Percentiles rank a stretch among this genome's conserved stretches.
phyloP scores from a whole-genome alignment of 1,140 invertebrate species.

The Steinernema khuongi region DNA sequence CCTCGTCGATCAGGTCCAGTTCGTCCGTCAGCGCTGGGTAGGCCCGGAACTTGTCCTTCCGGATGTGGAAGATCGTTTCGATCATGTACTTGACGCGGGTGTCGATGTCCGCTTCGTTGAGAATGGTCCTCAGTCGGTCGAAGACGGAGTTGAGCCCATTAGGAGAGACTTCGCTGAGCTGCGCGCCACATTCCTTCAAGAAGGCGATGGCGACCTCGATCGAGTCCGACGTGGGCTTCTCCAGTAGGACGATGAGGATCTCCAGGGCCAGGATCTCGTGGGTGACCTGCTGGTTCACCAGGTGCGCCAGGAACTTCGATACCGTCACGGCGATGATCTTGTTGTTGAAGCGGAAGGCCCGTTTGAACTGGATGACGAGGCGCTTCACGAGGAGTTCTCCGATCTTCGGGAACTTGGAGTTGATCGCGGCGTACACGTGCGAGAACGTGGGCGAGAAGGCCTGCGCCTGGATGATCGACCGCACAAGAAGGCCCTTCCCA shows the following conservation, averaged over 20 bases:
- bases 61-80: constrained; percentile 83
- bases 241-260: constrained; percentile 82
- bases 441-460: constrained; percentile 93
- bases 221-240: constrained; percentile 91
- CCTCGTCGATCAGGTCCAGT: not conserved
- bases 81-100: constrained; percentile 95
- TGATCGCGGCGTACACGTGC: constrained; percentile 90
- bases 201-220: constrained; percentile 94
- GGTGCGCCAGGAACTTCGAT: constrained; percentile 85
- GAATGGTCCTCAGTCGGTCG: constrained; percentile 83
- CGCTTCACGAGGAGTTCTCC: constrained; percentile 85
- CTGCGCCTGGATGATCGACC: constrained; percentile 93
- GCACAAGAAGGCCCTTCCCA: constrained; percentile 67
- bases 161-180: constrained; percentile 64
- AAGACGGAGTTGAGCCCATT: constrained; percentile 67
- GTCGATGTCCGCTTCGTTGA: constrained; percentile 68
- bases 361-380: constrained; percentile 85
- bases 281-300: constrained; percentile 93
- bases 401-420: constrained; percentile 95
- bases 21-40: not conserved
- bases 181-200: constrained; percentile 91
- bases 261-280: constrained; percentile 95
- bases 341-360: constrained; percentile 81
- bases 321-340: constrained; percentile 81
- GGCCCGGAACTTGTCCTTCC: constrained; percentile 87